phyloP scores from a whole-genome alignment of 2,113 vertebrate genomes.

The Apteryx owenii region DNA sequence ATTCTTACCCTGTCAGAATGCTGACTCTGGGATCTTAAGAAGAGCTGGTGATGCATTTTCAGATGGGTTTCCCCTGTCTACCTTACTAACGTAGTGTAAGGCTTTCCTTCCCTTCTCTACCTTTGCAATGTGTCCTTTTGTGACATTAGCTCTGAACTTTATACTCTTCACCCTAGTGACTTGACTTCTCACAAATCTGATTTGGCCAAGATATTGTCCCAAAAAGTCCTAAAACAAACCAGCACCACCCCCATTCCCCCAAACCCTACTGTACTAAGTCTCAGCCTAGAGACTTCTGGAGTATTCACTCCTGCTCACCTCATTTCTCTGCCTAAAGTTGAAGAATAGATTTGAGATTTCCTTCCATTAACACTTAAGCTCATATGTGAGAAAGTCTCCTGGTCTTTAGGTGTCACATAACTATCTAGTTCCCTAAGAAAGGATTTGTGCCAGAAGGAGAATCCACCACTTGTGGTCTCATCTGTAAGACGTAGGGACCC shows the following conservation, averaged over 20 bases:
- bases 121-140: accelerated
- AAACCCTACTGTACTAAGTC: neutral
- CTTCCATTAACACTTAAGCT: neutral
- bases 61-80: neutral
- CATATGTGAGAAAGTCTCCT: neutral
- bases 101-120: neutral
- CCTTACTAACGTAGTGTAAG: neutral
- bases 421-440: neutral
- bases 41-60: neutral
- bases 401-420: neutral
- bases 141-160: neutral
- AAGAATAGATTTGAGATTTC: neutral
- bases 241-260: neutral
- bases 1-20: neutral
- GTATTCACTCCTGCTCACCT: neutral
- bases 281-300: neutral
- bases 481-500: neutral
- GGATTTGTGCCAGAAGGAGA: neutral
- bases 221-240: accelerated
- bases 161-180: accelerated
- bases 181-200: neutral
- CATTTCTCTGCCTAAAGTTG: neutral
- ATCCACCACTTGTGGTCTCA: accelerated
- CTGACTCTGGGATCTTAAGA: neutral
- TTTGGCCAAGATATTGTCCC: neutral